Evolutionary conservation across 2,888 invertebrate species (phyloP), one percentile per base, ranked within the genome.

Genomic region (Tetranychus truncatus): DNA sequence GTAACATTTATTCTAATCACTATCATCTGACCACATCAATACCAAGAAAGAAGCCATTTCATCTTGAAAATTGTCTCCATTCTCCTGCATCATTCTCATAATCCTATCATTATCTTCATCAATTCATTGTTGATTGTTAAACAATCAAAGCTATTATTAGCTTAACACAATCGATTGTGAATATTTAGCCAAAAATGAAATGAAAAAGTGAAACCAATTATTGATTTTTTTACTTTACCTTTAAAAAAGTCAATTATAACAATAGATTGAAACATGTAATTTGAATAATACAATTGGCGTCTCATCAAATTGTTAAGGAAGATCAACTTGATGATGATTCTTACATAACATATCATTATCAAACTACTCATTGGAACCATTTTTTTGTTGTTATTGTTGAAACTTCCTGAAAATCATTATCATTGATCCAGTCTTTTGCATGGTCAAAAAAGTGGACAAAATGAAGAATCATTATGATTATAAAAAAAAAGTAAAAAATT

Each of bases 401-500:
- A 34, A 55, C 15, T 55, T 55, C 55, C 55, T 55, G 55, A 55
- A 55, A 55, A 55, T 55, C 55, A 55, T 55, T 55, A 55, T 7
- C 55, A 15, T 55, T 55, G 55, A 55, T 55, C 55, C 34, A 34
- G 5, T 34, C 34, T 34, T 34, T 34, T 34, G 34, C 34, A 34
- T 34, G 34, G 34, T 5, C 3, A 3, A 34, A 34, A 34, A 34
- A 34, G 34, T 34, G 34, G 78, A 77, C 74, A 65, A 67, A 71
- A 74, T 74, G 69, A 66, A 66, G 21, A 24, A 74, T 74, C 55
- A 69, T 34, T 66, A 45, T 74, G 24, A 34, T 34, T 45, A n/a
- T 67, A 21, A n/a, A 69, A 45, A n/a, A 18, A 11, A 72, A 8
- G 9, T 55, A 55, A 55, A 55, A 55, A 15, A 15, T 15, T 9